Evolutionary conservation across 2,113 vertebrate species (phyloP).

Genomic region (Bostrychus sinensis): DNA sequence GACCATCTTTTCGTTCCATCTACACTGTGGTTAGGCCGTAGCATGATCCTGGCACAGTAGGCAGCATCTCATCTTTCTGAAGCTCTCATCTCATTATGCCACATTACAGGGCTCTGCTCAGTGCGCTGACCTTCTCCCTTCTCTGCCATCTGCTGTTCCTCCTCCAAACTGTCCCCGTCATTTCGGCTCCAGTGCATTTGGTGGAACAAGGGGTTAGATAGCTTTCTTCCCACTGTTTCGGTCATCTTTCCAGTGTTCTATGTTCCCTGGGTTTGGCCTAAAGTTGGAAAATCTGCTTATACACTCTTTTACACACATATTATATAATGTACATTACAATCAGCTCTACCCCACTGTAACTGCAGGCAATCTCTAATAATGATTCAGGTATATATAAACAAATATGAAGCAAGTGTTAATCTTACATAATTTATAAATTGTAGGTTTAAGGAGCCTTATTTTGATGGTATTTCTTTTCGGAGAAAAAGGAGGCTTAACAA

Average conservation of each 20-base stretch:
- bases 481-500: neutral
- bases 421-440: too few relatives aligned
- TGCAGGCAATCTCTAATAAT: too few relatives aligned
- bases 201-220: neutral
- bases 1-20: constrained; percentile 18
- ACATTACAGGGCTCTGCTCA: constrained; percentile 29
- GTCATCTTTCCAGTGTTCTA: neutral
- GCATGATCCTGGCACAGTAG: constrained; percentile 25
- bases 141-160: constrained; percentile 36
- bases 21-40: constrained; percentile 8
- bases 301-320: too few relatives aligned
- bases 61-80: constrained; percentile 23
- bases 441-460: neutral
- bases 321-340: too few relatives aligned
- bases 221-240: neutral
- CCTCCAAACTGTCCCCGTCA: neutral
- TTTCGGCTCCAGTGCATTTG: neutral
- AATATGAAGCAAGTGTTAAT: too few relatives aligned
- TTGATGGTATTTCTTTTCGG: neutral
- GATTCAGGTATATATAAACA: too few relatives aligned
- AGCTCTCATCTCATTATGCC: constrained; percentile 47
- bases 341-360: too few relatives aligned
- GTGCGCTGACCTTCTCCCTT: constrained; percentile 36
- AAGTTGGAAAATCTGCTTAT: neutral
- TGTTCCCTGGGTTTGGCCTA: neutral